Evolutionary conservation across 2,113 vertebrate species (phyloP), one percentile per base, ranked within the genome.

Genomic region (Hemibagrus wyckioides): DNA sequence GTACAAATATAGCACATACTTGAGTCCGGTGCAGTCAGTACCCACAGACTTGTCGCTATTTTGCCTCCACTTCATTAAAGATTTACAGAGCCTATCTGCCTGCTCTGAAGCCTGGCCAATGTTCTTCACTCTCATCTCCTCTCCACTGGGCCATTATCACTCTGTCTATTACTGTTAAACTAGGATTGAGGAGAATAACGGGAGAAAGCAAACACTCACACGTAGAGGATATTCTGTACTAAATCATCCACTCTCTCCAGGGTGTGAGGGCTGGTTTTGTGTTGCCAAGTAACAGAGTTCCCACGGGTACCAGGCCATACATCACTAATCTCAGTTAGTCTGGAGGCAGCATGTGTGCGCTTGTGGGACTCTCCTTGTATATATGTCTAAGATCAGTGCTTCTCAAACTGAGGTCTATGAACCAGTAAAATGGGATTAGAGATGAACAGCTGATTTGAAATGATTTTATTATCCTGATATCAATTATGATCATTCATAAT

Each of bases 261-360:
- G 89, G 92, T 94, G 93, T 92, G 91, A 93, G 92, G 75, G 86
- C 87, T 91, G 89, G 89, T 89, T 90, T 86, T 85, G 87, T 89
- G 94, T 96, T 95, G 93, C 94, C 91, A 94, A 92, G 95, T 94
- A 94, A 95, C 94, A 84, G 91, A 87, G 80, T 92, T 94, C 93
- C 92, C 90, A 91, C 86, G 91, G 90, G 92, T 25, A 91, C 69
- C 21, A 88, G 83, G 87, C 89, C 86, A 89, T 90, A 90, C 85
- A 83, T 92, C 90, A 91, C 75, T 89, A 89, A 93, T 94, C 88
- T 90, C 76, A 80, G 79, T 92, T 90, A 86, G 86, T 89, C 83
- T 80, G 52, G 57, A 56, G 73, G 77, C 59, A 30, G 28, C 21
- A 59, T 82, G n/a, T 69, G 44, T 75, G 33, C 4, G 52, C 30